Conservation (phyloP, 2,797 vertebrate species). For the Acanthornis magna region DNA sequence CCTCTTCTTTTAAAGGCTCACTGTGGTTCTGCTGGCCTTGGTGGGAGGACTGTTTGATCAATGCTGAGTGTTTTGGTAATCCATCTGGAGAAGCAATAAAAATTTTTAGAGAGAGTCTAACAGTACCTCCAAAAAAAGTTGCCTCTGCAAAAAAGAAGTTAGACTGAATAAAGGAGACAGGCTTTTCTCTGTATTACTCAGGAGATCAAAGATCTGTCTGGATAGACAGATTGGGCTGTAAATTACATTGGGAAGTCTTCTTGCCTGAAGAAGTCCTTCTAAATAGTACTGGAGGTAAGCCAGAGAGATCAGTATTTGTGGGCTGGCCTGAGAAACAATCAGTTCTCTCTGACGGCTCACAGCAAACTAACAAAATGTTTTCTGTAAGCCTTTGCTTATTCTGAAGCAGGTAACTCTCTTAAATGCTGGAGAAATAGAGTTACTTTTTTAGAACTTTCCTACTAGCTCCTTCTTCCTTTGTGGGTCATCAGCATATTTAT, state of each 20-base stretch:
- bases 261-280: slow-evolving; percentile 1
- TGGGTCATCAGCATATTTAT: background rate
- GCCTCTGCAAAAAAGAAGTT: background rate
- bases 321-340: background rate
- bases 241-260: background rate
- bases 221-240: background rate
- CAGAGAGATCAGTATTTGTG: background rate
- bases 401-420: background rate
- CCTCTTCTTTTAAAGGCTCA: background rate
- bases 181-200: background rate
- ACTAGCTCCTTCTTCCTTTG: background rate
- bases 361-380: background rate
- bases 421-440: background rate
- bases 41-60: background rate
- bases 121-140: background rate
- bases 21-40: background rate
- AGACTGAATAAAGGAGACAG: background rate
- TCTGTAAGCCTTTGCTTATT: background rate
- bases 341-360: background rate
- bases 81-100: background rate
- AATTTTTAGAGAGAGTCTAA: background rate
- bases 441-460: background rate
- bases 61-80: background rate
- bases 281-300: background rate
- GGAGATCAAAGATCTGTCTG: background rate